Percentiles rank a stretch among this genome's conserved stretches.
Conservation (phyloP, 2,888 invertebrate genomes). For the Brachypterus glaber region DNA sequence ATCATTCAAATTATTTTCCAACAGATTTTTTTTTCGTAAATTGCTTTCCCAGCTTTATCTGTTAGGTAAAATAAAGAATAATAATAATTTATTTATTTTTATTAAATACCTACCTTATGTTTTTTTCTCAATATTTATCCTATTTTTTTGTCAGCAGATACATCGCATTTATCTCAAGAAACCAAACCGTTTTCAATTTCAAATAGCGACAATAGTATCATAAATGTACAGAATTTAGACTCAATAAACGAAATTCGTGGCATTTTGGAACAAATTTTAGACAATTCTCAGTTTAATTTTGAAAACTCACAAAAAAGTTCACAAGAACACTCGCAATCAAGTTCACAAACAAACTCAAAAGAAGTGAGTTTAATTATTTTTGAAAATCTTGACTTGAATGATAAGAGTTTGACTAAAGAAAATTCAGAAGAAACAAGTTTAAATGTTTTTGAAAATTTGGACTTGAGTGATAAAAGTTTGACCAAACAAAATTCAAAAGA, state of each 20-base stretch:
- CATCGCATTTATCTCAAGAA: constrained; percentile 26
- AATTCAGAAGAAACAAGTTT: not conserved
- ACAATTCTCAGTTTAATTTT: constrained; percentile 30
- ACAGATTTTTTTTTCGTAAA: no score
- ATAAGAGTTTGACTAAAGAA: constrained; percentile 29
- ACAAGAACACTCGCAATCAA: constrained; percentile 19
- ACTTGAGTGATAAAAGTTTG: constrained; percentile 36
- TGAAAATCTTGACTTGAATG: constrained; percentile 36
- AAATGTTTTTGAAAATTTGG: constrained; percentile 33
- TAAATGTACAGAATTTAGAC: constrained; percentile 22
- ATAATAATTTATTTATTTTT: no score
- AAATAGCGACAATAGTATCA: constrained; percentile 25
- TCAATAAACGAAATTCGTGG: constrained; percentile 28
- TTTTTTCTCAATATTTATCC: no score
- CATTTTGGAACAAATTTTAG: constrained; percentile 36
- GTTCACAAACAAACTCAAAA: constrained; percentile 21
- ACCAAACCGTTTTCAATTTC: constrained; percentile 25
- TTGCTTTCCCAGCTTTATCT: no score
- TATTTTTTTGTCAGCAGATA: constrained; percentile 16
- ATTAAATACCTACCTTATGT: no score
- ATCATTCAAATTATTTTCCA: no score
- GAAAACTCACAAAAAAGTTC: no score
- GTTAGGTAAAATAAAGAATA: no score
- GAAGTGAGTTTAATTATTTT: constrained; percentile 38
- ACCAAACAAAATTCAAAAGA: constrained; percentile 27